These are phyloP conservation scores for Clarias macrocephalus DNA, from an alignment of 2,113 vertebrate species.

Conservation along the genomic window DNA sequence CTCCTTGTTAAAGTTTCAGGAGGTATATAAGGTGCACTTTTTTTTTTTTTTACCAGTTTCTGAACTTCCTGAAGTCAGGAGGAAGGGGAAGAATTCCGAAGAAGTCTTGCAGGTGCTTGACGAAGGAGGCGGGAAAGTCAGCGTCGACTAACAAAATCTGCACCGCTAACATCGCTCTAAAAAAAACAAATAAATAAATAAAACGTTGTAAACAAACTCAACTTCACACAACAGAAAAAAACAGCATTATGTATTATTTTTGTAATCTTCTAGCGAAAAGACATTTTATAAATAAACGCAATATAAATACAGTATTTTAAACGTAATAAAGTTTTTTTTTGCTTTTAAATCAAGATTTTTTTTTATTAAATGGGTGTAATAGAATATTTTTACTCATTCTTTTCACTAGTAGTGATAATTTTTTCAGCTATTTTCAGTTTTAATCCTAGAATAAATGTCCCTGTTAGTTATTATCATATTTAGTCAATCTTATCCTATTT, in stretches of 20 bases:
- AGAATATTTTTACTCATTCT: too few species aligned
- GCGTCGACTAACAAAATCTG: slow-evolving; percentile 75
- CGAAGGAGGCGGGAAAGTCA: slow-evolving; percentile 68
- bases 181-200: slow-evolving; percentile 22
- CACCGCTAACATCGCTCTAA: slow-evolving; percentile 69
- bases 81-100: slow-evolving; percentile 69
- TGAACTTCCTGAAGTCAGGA: slow-evolving; percentile 55
- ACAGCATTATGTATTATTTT: not conserved
- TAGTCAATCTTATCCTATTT: too few species aligned
- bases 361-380: too few species aligned
- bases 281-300: too few species aligned
- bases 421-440: too few species aligned
- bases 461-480: too few species aligned
- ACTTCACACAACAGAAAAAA: not conserved
- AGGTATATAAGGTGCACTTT: not conserved
- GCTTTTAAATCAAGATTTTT: too few species aligned
- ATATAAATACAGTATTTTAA: too few species aligned
- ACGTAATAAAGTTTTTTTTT: too few species aligned
- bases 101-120: slow-evolving; percentile 71
- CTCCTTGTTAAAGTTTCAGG: not conserved
- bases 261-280: too few species aligned
- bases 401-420: too few species aligned
- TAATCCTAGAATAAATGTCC: too few species aligned
- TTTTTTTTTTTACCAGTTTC: slow-evolving; percentile 1
- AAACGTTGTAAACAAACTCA: not conserved